A percentile compares a stretch with the other conserved stretches of the same genome.
phyloP scores from a whole-genome alignment of 2,888 invertebrate species.

The Xestia rhomboidea region DNA sequence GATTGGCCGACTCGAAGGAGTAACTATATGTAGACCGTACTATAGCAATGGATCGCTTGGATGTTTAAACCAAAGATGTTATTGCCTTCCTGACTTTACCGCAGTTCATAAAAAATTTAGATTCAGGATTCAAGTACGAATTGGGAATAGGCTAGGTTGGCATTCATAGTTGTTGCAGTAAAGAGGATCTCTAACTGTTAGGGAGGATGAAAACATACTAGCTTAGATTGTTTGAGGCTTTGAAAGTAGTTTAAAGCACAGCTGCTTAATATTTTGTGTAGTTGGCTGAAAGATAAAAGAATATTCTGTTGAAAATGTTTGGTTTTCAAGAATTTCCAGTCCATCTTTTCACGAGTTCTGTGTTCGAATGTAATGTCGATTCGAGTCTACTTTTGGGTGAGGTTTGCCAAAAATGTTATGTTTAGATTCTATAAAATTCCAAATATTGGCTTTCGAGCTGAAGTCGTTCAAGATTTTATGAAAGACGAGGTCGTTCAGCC shows the following conservation, averaged over 20 bases:
- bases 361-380: constrained; percentile 5
- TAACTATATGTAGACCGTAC: background rate
- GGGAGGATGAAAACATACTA: background rate
- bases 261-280: background rate
- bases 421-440: constrained; percentile 37
- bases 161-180: constrained; percentile 18
- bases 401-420: constrained; percentile 29
- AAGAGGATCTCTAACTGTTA: constrained; percentile 4
- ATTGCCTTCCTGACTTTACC: constrained; percentile 39
- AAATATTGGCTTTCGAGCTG: constrained; percentile 54
- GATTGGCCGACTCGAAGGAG: constrained; percentile 30
- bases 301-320: background rate
- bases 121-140: constrained; percentile 37
- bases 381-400: constrained; percentile 9
- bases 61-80: constrained; percentile 45
- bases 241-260: background rate
- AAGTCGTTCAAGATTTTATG: constrained; percentile 72
- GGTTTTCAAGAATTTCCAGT: background rate
- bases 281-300: background rate
- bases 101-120: constrained; percentile 58
- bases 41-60: constrained; percentile 15
- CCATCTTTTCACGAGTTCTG: background rate
- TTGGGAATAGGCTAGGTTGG: constrained; percentile 33
- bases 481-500: constrained; percentile 70
- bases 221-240: constrained; percentile 7